Evolutionary conservation across 2,888 invertebrate species (phyloP).

Genomic region (Coenonympha arcania): DNA sequence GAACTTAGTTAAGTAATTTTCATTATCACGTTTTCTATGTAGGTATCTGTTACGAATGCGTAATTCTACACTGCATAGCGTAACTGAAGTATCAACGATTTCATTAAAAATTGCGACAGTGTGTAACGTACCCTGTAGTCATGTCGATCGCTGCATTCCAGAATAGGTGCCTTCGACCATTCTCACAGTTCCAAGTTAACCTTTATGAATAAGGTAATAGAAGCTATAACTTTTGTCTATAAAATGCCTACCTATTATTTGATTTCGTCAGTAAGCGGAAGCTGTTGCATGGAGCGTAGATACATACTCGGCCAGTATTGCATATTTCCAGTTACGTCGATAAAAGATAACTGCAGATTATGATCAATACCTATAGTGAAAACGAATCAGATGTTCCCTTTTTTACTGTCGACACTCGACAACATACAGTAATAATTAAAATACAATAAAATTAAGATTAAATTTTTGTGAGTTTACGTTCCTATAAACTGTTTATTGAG

Average conservation of each 20-base stretch:
- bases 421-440: neutral
- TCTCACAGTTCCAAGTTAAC: constrained; percentile 12
- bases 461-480: neutral
- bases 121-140: constrained; percentile 16
- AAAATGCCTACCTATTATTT: constrained; percentile 30
- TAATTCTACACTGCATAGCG: constrained; percentile 1
- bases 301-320: constrained; percentile 31
- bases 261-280: constrained; percentile 39
- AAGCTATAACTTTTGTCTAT: constrained; percentile 12
- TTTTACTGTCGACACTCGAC: neutral
- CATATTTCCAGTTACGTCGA: constrained; percentile 29
- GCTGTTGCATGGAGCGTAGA: constrained; percentile 33
- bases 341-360: constrained; percentile 26
- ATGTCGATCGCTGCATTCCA: constrained; percentile 33
- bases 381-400: constrained; percentile 9
- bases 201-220: constrained; percentile 5
- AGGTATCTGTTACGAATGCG: constrained; percentile 1
- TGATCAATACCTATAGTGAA: constrained; percentile 7
- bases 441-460: neutral
- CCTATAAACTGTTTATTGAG: constrained; percentile 1
- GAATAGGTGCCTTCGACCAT: constrained; percentile 14
- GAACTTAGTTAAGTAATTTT: neutral
- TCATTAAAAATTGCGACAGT: constrained; percentile 27
- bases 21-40: neutral
- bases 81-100: constrained; percentile 23